Evolutionary conservation across 2,113 vertebrate species (phyloP), one percentile per base, ranked within the genome.

Genomic region (Larimichthys polyactis): DNA sequence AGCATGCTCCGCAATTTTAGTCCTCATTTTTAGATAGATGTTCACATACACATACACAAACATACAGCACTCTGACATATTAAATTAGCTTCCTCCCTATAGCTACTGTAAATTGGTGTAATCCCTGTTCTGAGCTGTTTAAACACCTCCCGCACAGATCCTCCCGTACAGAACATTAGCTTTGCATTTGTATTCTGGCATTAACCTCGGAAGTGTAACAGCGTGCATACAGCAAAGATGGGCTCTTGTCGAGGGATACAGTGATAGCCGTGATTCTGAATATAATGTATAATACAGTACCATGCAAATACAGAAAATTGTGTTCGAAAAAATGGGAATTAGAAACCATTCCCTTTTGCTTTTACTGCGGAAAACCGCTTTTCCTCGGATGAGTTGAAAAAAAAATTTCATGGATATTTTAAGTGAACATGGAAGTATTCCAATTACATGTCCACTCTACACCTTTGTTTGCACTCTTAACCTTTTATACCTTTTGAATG

Each of bases 111-210:
- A 86, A 78, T 79, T 27, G 52, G 58, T 36, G 27, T 85, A 88
- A 92, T 89, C 85, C 75, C 79, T 52, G 68, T 68, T 79, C 81
- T 87, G 83, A 79, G 63, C 71, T 75, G 79, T 86, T 81, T 84
- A 84, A 88, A 85, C 79, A 87, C 63, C 76, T 83, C 76, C 84
- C 1, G 52, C 73, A 52, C 55, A 75, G 46, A 87, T 58, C 76
- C 52, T 59, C 68, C 60, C 55, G 43, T 74, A 65, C 57, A 59
- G 40, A 32, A 59, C 3, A 2, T 64, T 66, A 78, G 71, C 70
- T 86, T 70, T 81, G 71, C 43, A 65, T 82, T 75, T 80, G 58
- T 75, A 68, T 73, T 73, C 60, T 51, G 63, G 36, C 32, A 36
- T 54, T 49, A 17, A 19, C 19, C 2, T 59, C 54, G 52, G 20